Percentiles rank a stretch among this genome's conserved stretches.
Evolutionary conservation across 2,113 vertebrate genomes (phyloP).

Genomic region (Microcebus griseorufus): DNA sequence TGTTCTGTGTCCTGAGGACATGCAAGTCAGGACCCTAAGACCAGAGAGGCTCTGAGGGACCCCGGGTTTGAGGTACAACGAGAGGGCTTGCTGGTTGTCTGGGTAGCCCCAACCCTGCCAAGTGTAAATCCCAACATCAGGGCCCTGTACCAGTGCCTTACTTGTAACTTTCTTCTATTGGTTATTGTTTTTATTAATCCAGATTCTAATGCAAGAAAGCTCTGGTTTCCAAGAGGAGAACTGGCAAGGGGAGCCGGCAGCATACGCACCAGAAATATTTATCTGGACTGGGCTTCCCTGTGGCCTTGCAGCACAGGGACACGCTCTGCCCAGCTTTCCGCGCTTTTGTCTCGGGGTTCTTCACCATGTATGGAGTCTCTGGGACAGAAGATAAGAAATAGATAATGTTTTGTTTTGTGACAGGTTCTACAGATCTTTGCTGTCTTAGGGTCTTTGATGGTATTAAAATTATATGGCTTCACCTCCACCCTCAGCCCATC

Average conservation of each 20-base stretch:
- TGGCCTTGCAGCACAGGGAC: constrained; percentile 93
- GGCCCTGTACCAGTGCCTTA: background rate
- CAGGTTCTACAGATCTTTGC: background rate
- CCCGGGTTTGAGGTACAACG: background rate
- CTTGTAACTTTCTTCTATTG: background rate
- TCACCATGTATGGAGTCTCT: constrained; percentile 93
- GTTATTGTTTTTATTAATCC: background rate
- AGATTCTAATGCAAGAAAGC: background rate
- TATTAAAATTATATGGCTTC: background rate
- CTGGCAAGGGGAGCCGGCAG: background rate
- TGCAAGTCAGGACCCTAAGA: background rate
- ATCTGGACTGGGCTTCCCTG: constrained; percentile 88
- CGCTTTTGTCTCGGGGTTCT: constrained; percentile 90
- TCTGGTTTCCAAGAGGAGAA: background rate
- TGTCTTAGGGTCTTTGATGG: background rate
- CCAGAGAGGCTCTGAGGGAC: background rate
- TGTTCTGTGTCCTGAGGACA: background rate
- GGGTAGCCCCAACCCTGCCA: background rate
- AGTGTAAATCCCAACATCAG: background rate
- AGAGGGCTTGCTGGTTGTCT: background rate
- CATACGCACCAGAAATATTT: constrained; percentile 92
- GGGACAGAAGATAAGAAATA: constrained; percentile 39
- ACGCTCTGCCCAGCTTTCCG: constrained; percentile 91
- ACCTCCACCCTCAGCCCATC: background rate
- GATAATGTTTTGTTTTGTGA: background rate